Conservation (phyloP, 2,888 invertebrate genomes). For the Lysandra bellargus region DNA sequence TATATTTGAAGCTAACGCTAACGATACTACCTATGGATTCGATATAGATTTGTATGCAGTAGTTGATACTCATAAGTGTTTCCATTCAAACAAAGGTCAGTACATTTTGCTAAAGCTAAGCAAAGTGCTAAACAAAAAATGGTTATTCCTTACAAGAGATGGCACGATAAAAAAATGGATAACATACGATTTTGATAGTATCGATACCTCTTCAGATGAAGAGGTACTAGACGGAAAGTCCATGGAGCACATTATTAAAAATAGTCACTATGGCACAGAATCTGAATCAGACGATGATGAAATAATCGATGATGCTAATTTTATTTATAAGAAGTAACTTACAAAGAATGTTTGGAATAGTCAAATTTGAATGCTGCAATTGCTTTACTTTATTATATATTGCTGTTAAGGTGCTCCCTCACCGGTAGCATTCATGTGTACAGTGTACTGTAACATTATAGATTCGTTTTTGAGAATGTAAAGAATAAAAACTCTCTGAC, state of each 20-base stretch:
- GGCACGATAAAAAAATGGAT: constrained; percentile 59
- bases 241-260: constrained; percentile 34
- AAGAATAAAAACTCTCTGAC: too few species aligned
- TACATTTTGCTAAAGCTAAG: constrained; percentile 59
- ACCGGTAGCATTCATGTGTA: too few species aligned
- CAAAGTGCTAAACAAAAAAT: constrained; percentile 57
- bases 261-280: constrained; percentile 22
- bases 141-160: constrained; percentile 59
- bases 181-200: constrained; percentile 59
- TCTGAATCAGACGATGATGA: constrained; percentile 32
- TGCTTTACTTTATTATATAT: not conserved
- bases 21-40: constrained; percentile 59
- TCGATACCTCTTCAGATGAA: constrained; percentile 62
- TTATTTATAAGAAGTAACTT: constrained; percentile 31
- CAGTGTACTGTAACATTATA: too few species aligned
- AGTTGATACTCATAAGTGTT: constrained; percentile 49
- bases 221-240: constrained; percentile 43
- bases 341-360: not conserved
- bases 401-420: not conserved
- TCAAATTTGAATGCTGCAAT: constrained; percentile 21
- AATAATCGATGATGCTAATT: constrained; percentile 36
- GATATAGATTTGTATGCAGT: constrained; percentile 65
- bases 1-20: constrained; percentile 51
- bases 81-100: constrained; percentile 61
- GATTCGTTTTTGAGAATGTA: too few species aligned